Base-by-base conservation (phyloP, 37 sponge, comb jelly and placozoan species). In the Lycopodina hypogea region DNA sequence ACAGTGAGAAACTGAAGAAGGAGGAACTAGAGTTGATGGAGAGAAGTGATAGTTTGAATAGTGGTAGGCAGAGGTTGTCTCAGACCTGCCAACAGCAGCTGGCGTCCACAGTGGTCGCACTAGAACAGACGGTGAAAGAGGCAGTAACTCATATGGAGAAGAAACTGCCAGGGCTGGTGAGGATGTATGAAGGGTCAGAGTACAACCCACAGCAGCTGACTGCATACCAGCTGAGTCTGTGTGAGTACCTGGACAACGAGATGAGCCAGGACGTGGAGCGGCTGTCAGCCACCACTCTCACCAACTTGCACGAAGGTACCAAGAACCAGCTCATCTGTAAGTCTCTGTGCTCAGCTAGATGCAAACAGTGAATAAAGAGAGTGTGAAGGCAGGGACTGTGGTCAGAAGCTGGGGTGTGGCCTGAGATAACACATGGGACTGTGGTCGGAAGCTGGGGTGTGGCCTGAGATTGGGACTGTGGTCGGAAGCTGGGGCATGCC, bases 191-290 rank as follows among this genome's bases (percentile, higher is more conserved):
- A 41, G 77, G 32, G 21, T 40, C 38, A 41, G 14, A 12, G 23
- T 85, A 80, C 65, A 74, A 77, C 61, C 62, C 37, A 6, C 26
- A 17, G 42, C 15, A 70, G 39, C 1, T 50, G 45, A 72, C 34
- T 9, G 55, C 73, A n/a, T 89, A 77, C 74, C 66, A 74, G 48
- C 26, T 51, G 22, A 75, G 67, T 3, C 82, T 90, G 58, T 85
- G 29, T 39, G 29, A 59, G 39, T 64, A 55, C 18, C 35, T 90
- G 68, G 90, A 90, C 41, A 40, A 61, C 56, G 19, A 56, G 26
- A 42, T 90, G 50, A 22, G 39, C 14, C 29, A 42, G 26, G 72
- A 81, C 40, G 11, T 81, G 40, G 45, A 33, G 12, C 63, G 30
- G 48, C 53, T 68, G 36, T 48, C 52, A 26, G 50, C 42, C 23